A percentile compares a stretch with the other conserved stretches of the same genome.
These are phyloP conservation scores for Sebastes alutus DNA, from an alignment of 2,797 vertebrate species.

Conservation along the genomic window DNA sequence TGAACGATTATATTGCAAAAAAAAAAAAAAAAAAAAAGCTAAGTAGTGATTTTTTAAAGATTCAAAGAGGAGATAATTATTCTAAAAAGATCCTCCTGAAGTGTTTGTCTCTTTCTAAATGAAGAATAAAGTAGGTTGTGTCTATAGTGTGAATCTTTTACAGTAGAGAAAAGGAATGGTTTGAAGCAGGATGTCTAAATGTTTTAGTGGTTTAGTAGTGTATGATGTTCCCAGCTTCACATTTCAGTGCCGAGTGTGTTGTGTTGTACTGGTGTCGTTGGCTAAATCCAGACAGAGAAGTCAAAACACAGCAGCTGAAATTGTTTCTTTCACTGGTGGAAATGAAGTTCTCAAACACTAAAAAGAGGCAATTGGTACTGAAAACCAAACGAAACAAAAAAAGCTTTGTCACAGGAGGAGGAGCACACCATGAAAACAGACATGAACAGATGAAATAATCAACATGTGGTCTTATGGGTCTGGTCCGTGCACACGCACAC, in stretches of 20 bases:
- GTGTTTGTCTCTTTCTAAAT: slow-evolving; percentile 9
- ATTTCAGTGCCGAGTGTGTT: slow-evolving; percentile 2
- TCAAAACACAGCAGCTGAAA: slow-evolving; percentile 34
- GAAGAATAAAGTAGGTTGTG: not conserved
- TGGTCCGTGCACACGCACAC: slow-evolving; percentile 37
- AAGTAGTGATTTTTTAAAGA: slow-evolving; percentile 7
- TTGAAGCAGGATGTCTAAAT: slow-evolving; percentile 13
- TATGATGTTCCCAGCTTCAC: slow-evolving; percentile 35
- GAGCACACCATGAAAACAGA: slow-evolving; percentile 38
- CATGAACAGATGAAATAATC: slow-evolving; percentile 47
- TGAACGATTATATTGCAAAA: not conserved
- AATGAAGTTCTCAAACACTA: slow-evolving; percentile 35
- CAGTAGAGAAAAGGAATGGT: slow-evolving; percentile 6
- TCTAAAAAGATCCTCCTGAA: slow-evolving; percentile 8
- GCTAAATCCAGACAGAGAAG: slow-evolving; percentile 8
- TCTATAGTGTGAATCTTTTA: slow-evolving; percentile 2
- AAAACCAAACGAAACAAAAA: slow-evolving; percentile 18
- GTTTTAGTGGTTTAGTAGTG: slow-evolving; percentile 57
- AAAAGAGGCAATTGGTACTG: slow-evolving; percentile 56
- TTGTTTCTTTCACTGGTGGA: not conserved
- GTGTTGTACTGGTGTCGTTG: not conserved
- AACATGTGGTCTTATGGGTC: slow-evolving; percentile 44
- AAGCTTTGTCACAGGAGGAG: slow-evolving; percentile 26
- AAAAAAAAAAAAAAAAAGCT: not conserved
- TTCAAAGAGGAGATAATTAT: not conserved